Base-by-base conservation (phyloP, 2,113 vertebrate species). In the Alaudala cheleensis region DNA sequence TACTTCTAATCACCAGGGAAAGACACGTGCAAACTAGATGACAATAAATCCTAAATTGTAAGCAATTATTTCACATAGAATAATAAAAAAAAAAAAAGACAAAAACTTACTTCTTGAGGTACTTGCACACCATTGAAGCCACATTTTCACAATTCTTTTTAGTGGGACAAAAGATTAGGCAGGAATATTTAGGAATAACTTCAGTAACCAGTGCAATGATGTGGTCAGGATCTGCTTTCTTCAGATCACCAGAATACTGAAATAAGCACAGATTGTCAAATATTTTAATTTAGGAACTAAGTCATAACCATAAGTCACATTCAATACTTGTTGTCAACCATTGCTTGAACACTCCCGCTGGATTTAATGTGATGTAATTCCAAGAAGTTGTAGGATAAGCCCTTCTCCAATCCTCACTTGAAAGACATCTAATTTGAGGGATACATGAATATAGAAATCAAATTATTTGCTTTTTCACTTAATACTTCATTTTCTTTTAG, bases 71-170 rank as follows among this genome's bases (percentile, higher is more conserved):
- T 26, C 10, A 50, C 6, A 12, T 3, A 25, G 5, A 47, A 39
- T 33, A 7, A 71, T 51, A 80, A 49, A n/a, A 34, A 71, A 56
- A 80, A 49, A n/a, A 34, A n/a, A 70, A 6, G 29, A 84, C 26
- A 64, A 40, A 26, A 61, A 96, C 98, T 94, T 98, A 99, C 99
- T 98, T 98, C 65, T 97, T 98, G 79, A 99, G 98, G 89, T 98
- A 99, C 86, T 97, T 99, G 98, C 98, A 99, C 95, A 99, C 98
- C 99, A 99, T 99, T n/a, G 88, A 98, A 39, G 98, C 99, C 42
- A 99, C 98, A 20, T 99, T 99, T 98, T 99, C 99, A 96, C 99
- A 99, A 94, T 99, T 99, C 97, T 99, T 99, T 97, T 99, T 99
- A 74, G 98, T 99, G 42, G 99, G 98, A 89, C 99, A 99, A 97